Percentiles rank a stretch among this genome's conserved stretches.
These are phyloP conservation scores for Crocallis elinguaria DNA, from an alignment of 2,888 invertebrate species.

Conservation along the genomic window DNA sequence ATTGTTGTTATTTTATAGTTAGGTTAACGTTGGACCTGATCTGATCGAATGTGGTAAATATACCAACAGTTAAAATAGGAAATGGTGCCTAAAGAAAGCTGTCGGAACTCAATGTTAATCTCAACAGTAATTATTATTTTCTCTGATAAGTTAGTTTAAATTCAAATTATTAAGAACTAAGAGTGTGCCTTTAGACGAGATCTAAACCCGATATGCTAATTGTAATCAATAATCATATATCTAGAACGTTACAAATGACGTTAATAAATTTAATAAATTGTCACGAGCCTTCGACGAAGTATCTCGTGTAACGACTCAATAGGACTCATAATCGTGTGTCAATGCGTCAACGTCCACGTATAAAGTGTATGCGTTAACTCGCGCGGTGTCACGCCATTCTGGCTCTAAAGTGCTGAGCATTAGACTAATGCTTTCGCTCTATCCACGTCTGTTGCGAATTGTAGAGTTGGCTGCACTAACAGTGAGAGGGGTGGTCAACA, in stretches of 20 bases:
- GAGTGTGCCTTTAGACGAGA: conserved; percentile 10
- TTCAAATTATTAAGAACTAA: conserved; percentile 9
- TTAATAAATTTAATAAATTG: conserved; percentile 62
- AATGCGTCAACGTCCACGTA: conserved; percentile 59
- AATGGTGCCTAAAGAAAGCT: no score
- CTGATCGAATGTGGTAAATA: no score
- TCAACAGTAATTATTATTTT: no score
- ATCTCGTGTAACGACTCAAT: conserved; percentile 53
- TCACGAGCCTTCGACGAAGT: conserved; percentile 45
- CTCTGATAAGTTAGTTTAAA: no score
- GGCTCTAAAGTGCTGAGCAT: conserved; percentile 69
- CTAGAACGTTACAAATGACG: conserved; percentile 51
- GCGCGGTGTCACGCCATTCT: conserved; percentile 61
- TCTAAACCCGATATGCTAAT: conserved; percentile 34
- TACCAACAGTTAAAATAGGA: no score
- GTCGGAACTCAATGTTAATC: no score
- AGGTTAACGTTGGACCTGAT: no score
- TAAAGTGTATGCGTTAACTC: conserved; percentile 62
- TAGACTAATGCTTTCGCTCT: conserved; percentile 69
- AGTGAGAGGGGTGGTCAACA: conserved; percentile 46
- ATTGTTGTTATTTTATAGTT: no score
- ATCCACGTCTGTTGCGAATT: conserved; percentile 69
- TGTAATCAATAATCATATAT: conserved; percentile 28
- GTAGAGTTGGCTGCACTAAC: conserved; percentile 59
- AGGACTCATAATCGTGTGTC: conserved; percentile 70